Evolutionary conservation across 2,888 invertebrate genomes (phyloP), one percentile per base, ranked within the genome.

Genomic region (Athrips mouffetella): DNA sequence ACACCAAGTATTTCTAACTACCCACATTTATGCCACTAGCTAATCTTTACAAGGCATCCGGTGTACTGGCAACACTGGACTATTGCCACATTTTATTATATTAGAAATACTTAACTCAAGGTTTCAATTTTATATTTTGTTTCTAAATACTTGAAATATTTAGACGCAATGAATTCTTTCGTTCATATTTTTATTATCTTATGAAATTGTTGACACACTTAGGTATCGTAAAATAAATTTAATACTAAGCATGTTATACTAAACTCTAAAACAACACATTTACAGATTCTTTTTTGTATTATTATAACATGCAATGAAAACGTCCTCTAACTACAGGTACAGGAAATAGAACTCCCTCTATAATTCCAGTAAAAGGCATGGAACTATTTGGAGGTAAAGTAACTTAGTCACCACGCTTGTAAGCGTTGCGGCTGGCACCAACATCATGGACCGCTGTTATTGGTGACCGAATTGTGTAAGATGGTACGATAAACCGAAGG

Each of bases 1-100:
- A 76, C 71, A 70, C 75, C 68, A 56, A 58, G 63, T 57, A 65
- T 69, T 66, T 67, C 54, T 59, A 63, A 67, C 73, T 77, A 79
- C 77, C 81, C 73, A 59, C 45, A 42, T 68, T 63, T 62, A 67
- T 64, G 59, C n/a, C 65, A 57, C 8, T 29, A 70, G 73, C 69
- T 71, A 67, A 63, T 65, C 53, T 71, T 73, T 70, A 74, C 61
- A 62, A 67, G 58, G 65, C 67, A 72, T 74, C 73, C 71, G 71
- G 68, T 63, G 58, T 59, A 59, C 42, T 42, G 42, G 42, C 42
- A 42, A 42, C 29, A 29, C 41, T 41, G 7, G 7, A 10, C 30
- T 44, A 20, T 44, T 60, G 63, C 63, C 44, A 37, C 42, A 42
- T 23, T 37, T 33, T 41, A 21, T 46, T 45, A n/a, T n/a, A 23